A percentile compares a stretch with the other conserved stretches of the same genome.
These are phyloP conservation scores for Turdus rufiventris DNA, from an alignment of 2,113 vertebrate species.

Conservation along the genomic window DNA sequence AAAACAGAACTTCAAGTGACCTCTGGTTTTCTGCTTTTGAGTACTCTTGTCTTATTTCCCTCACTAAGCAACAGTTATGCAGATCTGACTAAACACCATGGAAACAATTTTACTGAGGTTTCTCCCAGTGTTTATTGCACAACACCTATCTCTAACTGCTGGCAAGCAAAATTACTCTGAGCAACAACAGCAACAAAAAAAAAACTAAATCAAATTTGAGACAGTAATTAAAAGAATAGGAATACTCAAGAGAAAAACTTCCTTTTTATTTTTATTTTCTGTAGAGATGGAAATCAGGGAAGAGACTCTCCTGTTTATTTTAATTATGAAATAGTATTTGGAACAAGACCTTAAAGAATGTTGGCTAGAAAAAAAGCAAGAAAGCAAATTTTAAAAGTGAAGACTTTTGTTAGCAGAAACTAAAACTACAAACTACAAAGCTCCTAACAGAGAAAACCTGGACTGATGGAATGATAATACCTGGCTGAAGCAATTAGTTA, in stretches of 20 bases:
- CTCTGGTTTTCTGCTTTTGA: background rate
- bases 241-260: background rate
- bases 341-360: background rate
- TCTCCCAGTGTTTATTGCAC: background rate
- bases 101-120: constrained; percentile 39
- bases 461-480: background rate
- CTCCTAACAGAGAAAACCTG: background rate
- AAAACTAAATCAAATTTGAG: background rate
- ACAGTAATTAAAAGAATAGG: constrained; percentile 15
- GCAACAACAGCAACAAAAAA: background rate
- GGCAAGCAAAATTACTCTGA: constrained; percentile 3
- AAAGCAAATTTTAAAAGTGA: background rate
- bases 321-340: constrained; percentile 7
- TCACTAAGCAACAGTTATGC: background rate
- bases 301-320: background rate
- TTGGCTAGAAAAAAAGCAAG: background rate
- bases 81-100: background rate
- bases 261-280: background rate
- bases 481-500: background rate
- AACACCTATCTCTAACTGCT: background rate
- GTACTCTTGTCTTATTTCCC: background rate
- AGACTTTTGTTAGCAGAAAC: background rate
- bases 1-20: background rate
- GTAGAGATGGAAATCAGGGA: background rate
- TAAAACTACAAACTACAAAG: background rate